Evolutionary conservation across 2,888 invertebrate genomes (phyloP).

Genomic region (Conchocele bisecta): DNA sequence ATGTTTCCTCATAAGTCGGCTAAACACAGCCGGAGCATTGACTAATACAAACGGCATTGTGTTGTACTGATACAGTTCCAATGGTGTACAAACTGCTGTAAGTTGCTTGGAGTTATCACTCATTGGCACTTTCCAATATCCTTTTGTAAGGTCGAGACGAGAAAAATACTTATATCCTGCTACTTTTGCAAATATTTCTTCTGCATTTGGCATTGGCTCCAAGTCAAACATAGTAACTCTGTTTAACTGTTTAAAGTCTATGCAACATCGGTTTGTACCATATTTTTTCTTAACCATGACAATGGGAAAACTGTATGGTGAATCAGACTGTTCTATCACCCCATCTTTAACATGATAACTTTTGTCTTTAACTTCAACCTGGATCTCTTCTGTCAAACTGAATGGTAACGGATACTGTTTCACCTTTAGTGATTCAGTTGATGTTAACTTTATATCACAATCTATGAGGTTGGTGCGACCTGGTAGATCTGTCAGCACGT

Average conservation of each 20-base stretch:
- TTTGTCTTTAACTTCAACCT: conserved; percentile 32
- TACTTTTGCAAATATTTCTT: conserved; percentile 39
- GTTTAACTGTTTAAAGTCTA: conserved; percentile 54
- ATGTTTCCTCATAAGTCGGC: too few relatives aligned
- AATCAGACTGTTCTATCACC: conserved; percentile 43
- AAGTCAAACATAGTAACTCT: conserved; percentile 46
- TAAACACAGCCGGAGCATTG: too few relatives aligned
- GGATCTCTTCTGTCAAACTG: conserved; percentile 9
- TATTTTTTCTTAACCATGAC: conserved; percentile 47
- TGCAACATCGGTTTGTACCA: conserved; percentile 42
- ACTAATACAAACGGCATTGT: too few relatives aligned
- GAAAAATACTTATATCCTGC: conserved; percentile 24
- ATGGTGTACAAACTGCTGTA: conserved; percentile 46
- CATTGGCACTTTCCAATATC: conserved; percentile 54
- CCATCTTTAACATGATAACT: conserved; percentile 40
- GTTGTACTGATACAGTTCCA: too few relatives aligned
- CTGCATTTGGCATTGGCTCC: conserved; percentile 51
- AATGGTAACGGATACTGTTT: conserved; percentile 38
- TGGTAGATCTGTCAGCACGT: conserved; percentile 29
- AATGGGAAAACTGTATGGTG: conserved; percentile 43
- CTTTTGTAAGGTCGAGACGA: conserved; percentile 40
- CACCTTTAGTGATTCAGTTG: conserved; percentile 18
- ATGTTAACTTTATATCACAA: conserved; percentile 24
- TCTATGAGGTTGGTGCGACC: conserved; percentile 17
- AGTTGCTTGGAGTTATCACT: conserved; percentile 3